Percentiles rank a stretch among this genome's conserved stretches.
phyloP scores from a whole-genome alignment of 2,888 invertebrate genomes.

The Eupeodes luniger region DNA sequence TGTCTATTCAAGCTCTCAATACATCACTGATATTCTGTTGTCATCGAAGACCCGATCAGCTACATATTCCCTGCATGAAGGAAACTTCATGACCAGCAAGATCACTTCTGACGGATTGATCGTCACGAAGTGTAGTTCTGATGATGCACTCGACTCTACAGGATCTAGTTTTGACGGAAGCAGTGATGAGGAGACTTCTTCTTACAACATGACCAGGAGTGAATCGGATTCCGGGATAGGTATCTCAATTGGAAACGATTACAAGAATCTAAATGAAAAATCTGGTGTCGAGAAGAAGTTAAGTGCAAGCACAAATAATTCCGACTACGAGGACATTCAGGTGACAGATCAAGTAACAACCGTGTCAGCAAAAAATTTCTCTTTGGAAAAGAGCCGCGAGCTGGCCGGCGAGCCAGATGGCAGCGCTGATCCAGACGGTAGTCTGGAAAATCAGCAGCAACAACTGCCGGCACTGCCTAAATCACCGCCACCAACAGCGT shows the following conservation, averaged over 20 bases:
- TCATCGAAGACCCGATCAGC: constrained; percentile 83
- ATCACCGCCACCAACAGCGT: constrained; percentile 83
- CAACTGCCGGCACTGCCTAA: constrained; percentile 88
- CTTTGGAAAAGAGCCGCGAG: constrained; percentile 88
- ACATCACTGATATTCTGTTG: constrained; percentile 83
- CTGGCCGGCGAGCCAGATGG: constrained; percentile 94
- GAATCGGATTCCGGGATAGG: constrained; percentile 84
- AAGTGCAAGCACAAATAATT: constrained; percentile 82
- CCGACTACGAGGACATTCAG: constrained; percentile 84
- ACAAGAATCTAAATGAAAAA: constrained; percentile 79
- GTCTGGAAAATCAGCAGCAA: constrained; percentile 85
- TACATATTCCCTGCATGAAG: constrained; percentile 83
- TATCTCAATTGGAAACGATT: constrained; percentile 83
- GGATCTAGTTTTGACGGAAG: constrained; percentile 84
- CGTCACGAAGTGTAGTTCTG: constrained; percentile 83
- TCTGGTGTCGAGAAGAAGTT: constrained; percentile 81
- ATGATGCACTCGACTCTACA: constrained; percentile 84
- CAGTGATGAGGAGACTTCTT: constrained; percentile 83
- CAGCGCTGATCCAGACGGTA: constrained; percentile 92
- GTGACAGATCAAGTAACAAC: constrained; percentile 79
- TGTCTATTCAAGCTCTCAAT: constrained; percentile 82
- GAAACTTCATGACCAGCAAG: constrained; percentile 84
- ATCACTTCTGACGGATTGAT: constrained; percentile 84
- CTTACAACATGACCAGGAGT: constrained; percentile 84
- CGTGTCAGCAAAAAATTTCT: constrained; percentile 66